These are phyloP conservation scores for Theonella swinhoei DNA, from an alignment of 37 sponge, comb jelly and placozoan genomes.

Conservation along the genomic window DNA sequence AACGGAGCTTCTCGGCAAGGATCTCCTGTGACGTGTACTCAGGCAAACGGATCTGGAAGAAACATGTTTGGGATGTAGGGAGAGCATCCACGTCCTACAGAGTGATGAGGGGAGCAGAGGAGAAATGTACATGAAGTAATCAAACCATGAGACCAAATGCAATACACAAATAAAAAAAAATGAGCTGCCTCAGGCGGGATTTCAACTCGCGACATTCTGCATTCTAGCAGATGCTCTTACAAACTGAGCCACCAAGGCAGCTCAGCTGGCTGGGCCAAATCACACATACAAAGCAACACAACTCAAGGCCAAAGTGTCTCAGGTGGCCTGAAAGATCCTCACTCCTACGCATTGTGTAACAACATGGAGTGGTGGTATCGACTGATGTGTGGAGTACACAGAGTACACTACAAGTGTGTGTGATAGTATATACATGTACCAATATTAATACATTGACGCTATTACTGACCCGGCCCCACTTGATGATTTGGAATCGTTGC, in stretches of 20 bases:
- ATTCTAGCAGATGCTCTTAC: too few relatives aligned
- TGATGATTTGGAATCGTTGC: slow-evolving; percentile 85
- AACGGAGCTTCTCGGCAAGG: slow-evolving; percentile 78
- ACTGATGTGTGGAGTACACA: neutral
- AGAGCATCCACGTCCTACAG: slow-evolving; percentile 71
- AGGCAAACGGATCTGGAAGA: slow-evolving; percentile 91
- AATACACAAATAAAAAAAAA: too few relatives aligned
- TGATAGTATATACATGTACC: too few relatives aligned
- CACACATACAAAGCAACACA: too few relatives aligned
- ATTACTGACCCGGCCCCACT: slow-evolving; percentile 69
- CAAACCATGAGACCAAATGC: too few relatives aligned
- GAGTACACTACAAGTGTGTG: too few relatives aligned
- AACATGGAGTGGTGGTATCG: neutral
- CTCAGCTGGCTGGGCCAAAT: too few relatives aligned
- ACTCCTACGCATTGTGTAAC: neutral
- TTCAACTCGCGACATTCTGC: too few relatives aligned
- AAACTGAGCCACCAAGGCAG: too few relatives aligned
- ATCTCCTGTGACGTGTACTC: slow-evolving; percentile 72
- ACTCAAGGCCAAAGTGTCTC: neutral
- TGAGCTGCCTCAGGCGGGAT: too few relatives aligned
- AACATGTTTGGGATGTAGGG: slow-evolving; percentile 93
- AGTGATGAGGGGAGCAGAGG: neutral
- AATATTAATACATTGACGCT: too few relatives aligned
- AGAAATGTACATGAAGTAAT: too few relatives aligned
- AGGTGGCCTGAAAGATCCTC: neutral